These are phyloP conservation scores for Nezara viridula DNA, from an alignment of 2,888 invertebrate genomes.

Conservation along the genomic window DNA sequence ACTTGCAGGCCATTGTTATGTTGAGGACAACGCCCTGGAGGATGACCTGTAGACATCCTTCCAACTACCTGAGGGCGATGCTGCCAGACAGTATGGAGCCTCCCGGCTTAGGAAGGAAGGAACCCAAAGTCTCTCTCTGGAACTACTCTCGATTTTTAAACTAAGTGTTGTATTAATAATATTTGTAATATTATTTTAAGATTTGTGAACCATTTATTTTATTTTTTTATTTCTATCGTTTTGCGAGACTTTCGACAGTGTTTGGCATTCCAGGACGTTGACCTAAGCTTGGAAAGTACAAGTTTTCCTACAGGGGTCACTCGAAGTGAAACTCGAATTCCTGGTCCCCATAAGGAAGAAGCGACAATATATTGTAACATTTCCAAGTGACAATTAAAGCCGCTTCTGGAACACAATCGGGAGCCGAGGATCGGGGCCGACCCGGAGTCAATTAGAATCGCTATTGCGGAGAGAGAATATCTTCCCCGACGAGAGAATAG, in stretches of 20 bases:
- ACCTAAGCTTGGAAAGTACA: not conserved
- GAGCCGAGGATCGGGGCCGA: not conserved
- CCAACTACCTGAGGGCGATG: not conserved
- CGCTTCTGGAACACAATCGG: not conserved
- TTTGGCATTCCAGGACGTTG: not conserved
- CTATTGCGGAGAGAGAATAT: not conserved
- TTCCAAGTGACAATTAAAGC: slow-evolving; percentile 34
- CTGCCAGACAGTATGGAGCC: not conserved
- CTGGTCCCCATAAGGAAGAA: not conserved
- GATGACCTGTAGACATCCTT: not conserved
- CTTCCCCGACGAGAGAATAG: not conserved
- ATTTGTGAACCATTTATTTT: too few species aligned
- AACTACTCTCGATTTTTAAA: not conserved
- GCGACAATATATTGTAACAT: slow-evolving; percentile 47
- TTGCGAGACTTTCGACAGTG: not conserved
- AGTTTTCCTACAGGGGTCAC: not conserved
- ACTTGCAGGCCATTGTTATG: not conserved
- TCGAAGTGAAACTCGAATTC: slow-evolving; percentile 34
- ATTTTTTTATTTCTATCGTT: not conserved
- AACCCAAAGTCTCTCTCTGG: not conserved
- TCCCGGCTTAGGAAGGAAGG: not conserved
- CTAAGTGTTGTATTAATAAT: not conserved
- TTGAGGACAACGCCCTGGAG: not conserved
- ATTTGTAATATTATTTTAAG: too few species aligned
- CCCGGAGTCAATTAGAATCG: not conserved